Percentiles rank a stretch among this genome's conserved stretches.
Conservation (phyloP, 2,797 vertebrate species). For the Ataeniobius toweri region DNA sequence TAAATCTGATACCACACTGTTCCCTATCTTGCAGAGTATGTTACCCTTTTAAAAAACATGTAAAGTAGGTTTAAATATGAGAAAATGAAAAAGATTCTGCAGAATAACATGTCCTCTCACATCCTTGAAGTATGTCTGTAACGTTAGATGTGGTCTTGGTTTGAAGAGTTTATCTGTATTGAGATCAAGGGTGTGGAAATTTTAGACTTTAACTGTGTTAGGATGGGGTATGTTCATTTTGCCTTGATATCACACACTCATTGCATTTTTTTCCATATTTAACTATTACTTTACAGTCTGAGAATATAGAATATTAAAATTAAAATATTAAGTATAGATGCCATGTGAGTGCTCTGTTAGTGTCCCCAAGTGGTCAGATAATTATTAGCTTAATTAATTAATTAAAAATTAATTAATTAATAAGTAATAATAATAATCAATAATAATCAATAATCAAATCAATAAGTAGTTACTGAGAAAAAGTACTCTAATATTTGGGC, state of each 20-base stretch:
- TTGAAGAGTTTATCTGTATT: not conserved
- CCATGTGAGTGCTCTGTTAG: not conserved
- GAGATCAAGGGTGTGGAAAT: not conserved
- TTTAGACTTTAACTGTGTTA: not conserved
- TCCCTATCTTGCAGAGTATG: not conserved
- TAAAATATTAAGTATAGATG: not conserved
- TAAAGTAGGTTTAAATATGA: not conserved
- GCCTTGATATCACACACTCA: not conserved
- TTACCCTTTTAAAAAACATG: not conserved
- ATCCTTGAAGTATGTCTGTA: not conserved
- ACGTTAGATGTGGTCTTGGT: not conserved
- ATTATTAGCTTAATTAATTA: not conserved
- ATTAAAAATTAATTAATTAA: no score
- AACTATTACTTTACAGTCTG: not conserved
- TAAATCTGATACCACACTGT: not conserved
- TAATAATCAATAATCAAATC: no score
- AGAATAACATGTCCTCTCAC: not conserved
- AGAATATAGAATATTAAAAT: no score
- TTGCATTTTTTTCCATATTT: not conserved
- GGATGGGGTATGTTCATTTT: not conserved
- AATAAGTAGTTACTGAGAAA: no score
- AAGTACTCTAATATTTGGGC: not conserved
- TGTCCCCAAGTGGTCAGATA: not conserved
- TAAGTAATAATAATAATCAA: no score
- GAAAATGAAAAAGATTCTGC: not conserved